Evolutionary conservation across 2,888 invertebrate species (phyloP).

Genomic region (Frankliniella fusca): DNA sequence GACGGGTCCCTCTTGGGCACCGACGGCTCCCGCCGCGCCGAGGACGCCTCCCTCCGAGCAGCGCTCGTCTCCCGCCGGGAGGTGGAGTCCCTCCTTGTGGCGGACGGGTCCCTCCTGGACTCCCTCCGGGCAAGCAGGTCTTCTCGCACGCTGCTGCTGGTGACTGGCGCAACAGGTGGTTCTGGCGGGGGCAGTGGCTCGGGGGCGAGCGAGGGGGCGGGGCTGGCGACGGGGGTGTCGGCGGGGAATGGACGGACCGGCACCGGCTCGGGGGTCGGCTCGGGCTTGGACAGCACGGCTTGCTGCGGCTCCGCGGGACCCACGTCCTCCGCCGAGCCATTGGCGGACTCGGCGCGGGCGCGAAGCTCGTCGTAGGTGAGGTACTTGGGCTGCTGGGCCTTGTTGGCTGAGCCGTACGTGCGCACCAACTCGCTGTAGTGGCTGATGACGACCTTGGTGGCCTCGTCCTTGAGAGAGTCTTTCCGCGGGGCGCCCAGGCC

Average conservation of each 20-base stretch:
- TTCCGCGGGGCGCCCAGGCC: constrained; percentile 38
- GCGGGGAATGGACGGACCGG: neutral
- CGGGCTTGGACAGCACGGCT: neutral
- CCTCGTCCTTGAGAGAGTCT: constrained; percentile 51
- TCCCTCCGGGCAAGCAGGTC: neutral
- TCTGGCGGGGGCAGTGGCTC: neutral
- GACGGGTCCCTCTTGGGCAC: neutral
- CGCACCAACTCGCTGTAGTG: constrained; percentile 76
- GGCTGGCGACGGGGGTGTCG: neutral
- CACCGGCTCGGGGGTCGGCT: neutral
- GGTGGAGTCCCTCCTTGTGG: neutral
- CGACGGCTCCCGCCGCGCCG: neutral
- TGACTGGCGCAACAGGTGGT: neutral
- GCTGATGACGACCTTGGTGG: constrained; percentile 66
- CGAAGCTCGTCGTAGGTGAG: constrained; percentile 62
- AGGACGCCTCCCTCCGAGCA: neutral
- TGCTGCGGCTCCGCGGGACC: constrained; percentile 32
- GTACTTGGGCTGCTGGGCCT: constrained; percentile 50
- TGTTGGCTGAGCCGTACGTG: constrained; percentile 59
- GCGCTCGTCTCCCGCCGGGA: neutral
- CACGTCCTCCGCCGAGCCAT: constrained; percentile 42
- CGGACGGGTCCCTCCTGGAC: neutral
- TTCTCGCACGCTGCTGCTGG: constrained; percentile 6
- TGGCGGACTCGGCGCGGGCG: constrained; percentile 54
- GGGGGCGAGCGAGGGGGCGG: neutral